phyloP scores from a whole-genome alignment of 2,113 vertebrate genomes.

The Beaufortia kweichowensis region DNA sequence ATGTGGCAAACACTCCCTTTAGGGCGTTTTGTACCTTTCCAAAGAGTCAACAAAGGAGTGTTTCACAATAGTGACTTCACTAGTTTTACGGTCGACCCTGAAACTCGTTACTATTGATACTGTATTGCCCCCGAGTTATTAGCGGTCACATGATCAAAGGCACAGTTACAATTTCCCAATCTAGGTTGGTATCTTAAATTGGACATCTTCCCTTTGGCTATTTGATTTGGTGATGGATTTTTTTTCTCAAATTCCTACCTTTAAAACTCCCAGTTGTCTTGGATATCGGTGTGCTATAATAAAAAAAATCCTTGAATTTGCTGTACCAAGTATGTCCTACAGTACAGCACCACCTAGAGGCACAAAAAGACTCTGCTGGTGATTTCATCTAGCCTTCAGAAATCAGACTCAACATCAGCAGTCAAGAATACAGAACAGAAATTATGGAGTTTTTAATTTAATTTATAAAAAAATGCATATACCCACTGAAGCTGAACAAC shows the following conservation, averaged over 20 bases:
- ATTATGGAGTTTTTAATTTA: constrained; percentile 54
- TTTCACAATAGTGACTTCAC: not conserved
- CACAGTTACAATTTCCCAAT: not conserved
- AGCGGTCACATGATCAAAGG: not conserved
- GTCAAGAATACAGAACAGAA: constrained; percentile 43
- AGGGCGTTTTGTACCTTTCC: not conserved
- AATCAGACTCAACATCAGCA: not conserved
- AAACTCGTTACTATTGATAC: not conserved
- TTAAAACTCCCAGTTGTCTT: not conserved
- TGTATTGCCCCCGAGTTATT: not conserved
- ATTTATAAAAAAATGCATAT: constrained; percentile 65
- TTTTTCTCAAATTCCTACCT: no score
- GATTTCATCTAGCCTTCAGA: not conserved
- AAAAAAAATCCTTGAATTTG: no score
- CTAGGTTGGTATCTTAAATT: not conserved
- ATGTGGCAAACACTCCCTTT: not conserved
- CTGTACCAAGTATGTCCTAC: no score
- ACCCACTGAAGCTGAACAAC: constrained; percentile 77
- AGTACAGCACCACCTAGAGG: no score
- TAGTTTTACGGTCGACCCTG: not conserved
- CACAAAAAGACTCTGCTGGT: no score
- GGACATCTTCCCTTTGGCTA: no score
- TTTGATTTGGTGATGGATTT: no score
- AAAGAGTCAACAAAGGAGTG: not conserved
- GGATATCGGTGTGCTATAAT: no score